Evolutionary conservation across 2,113 vertebrate species (phyloP).

Genomic region (Climacteris rufus): DNA sequence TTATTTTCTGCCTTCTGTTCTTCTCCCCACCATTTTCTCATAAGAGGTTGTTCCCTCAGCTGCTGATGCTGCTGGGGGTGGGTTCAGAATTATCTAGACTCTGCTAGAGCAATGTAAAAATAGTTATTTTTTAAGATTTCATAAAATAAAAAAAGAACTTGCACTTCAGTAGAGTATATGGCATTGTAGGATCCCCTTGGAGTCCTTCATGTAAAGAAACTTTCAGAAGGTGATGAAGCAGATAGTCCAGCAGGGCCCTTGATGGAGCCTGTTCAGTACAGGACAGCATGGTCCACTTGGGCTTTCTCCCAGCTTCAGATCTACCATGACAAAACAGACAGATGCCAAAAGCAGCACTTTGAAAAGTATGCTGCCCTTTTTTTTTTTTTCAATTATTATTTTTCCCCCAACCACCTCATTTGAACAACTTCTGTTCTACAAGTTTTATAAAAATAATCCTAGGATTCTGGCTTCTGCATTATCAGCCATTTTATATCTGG

Average conservation of each 20-base stretch:
- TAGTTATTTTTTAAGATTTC: neutral
- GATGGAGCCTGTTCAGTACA: neutral
- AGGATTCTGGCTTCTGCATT: neutral
- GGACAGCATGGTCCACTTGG: neutral
- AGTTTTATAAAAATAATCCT: neutral
- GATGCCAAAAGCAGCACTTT: neutral
- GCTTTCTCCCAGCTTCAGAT: neutral
- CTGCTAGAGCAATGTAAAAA: neutral
- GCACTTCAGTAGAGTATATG: neutral
- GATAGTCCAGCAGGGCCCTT: neutral
- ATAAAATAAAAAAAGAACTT: neutral
- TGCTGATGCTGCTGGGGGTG: neutral
- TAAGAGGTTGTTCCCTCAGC: neutral
- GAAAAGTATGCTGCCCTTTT: neutral
- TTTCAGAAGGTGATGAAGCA: neutral
- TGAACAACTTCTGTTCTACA: neutral
- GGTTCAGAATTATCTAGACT: neutral
- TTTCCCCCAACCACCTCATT: accelerated
- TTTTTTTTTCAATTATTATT: neutral
- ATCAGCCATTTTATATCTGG: neutral
- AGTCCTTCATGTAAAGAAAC: neutral
- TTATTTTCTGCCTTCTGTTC: neutral
- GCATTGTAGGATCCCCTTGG: neutral
- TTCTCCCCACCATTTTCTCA: neutral
- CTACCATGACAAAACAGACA: neutral